Conservation (phyloP, 2,888 invertebrate species). For the Octonoba sinensis region DNA sequence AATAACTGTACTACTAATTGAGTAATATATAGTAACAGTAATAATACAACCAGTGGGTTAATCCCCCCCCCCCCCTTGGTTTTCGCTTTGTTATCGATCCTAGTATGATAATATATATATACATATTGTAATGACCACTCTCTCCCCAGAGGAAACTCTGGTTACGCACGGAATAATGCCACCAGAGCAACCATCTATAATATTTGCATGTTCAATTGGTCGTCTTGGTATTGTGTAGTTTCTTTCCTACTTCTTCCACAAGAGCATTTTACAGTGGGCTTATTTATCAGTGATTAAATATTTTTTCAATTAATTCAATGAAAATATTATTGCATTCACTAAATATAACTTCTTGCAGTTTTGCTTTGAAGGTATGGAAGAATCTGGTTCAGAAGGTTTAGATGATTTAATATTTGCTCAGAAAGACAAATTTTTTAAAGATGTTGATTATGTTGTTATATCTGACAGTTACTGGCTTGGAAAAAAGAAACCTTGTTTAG, state of each 20-base stretch:
- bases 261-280: background rate
- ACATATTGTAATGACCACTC: no score
- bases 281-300: background rate
- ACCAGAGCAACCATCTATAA: no score
- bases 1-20: no score
- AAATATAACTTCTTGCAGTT: conserved; percentile 75
- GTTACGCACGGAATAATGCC: no score
- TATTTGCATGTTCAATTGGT: no score
- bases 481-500: conserved; percentile 95
- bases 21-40: no score
- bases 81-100: no score
- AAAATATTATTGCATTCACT: background rate
- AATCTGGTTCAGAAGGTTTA: conserved; percentile 95
- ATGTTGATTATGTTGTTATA: conserved; percentile 94
- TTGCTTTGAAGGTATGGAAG: conserved; percentile 98
- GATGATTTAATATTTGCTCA: conserved; percentile 82
- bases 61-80: no score
- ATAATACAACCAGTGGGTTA: no score
- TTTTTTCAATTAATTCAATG: background rate
- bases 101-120: no score
- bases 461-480: conserved; percentile 99
- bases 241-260: background rate
- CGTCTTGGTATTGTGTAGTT: background rate
- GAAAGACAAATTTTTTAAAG: conserved; percentile 82
- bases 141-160: no score